Percentiles rank a stretch among this genome's conserved stretches.
These are phyloP conservation scores for Burhinus oedicnemus DNA, from an alignment of 2,113 vertebrate species.

Conservation along the genomic window DNA sequence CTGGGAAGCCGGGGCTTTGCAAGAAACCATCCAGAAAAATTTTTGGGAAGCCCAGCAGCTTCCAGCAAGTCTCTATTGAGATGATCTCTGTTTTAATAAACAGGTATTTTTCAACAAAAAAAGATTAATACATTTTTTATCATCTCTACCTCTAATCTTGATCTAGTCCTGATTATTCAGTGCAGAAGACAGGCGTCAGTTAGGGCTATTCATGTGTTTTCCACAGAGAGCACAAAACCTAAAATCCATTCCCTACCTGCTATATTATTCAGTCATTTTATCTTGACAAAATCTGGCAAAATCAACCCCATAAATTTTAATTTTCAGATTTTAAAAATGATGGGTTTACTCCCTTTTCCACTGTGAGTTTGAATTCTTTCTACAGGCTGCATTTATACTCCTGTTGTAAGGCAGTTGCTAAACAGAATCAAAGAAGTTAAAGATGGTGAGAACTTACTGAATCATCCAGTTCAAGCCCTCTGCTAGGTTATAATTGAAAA, in stretches of 20 bases:
- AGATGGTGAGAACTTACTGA: not conserved
- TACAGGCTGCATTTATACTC: not conserved
- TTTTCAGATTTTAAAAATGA: not conserved
- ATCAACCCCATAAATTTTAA: not conserved
- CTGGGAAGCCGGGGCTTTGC: not conserved
- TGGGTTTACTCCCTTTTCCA: not conserved
- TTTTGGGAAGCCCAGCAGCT: not conserved
- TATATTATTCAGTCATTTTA: not conserved
- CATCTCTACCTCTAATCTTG: not conserved
- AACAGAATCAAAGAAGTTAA: not conserved
- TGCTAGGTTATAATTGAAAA: not conserved
- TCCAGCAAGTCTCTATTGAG: not conserved
- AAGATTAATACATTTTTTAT: not conserved
- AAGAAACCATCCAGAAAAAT: not conserved
- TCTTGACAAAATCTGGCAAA: not conserved
- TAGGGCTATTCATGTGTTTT: not conserved
- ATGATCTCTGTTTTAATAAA: not conserved
- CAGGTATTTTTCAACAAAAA: not conserved
- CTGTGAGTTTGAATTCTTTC: not conserved
- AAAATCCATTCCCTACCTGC: not conserved
- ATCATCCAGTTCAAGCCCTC: not conserved
- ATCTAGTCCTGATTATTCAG: not conserved
- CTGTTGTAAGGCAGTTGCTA: not conserved
- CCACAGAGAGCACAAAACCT: not conserved
- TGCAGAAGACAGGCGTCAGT: not conserved